Percentiles rank a stretch among this genome's conserved stretches.
phyloP scores from a whole-genome alignment of 2,797 vertebrate species.

The Alosa sapidissima region DNA sequence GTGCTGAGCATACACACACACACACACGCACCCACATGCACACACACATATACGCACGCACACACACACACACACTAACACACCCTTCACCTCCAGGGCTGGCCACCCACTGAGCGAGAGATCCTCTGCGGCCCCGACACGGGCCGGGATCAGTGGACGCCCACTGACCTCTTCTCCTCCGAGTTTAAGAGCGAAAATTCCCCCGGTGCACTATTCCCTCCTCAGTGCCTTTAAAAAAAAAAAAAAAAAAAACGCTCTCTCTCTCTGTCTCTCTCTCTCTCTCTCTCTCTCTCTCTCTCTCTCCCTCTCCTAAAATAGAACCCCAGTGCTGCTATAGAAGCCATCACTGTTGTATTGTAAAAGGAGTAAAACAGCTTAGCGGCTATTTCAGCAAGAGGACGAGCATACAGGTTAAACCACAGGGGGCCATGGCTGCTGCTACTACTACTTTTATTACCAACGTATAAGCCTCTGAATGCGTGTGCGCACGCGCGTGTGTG shows the following conservation, averaged over 20 bases:
- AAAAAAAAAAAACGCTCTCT: too few relatives aligned
- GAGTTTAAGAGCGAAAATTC: neutral
- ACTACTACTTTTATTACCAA: neutral
- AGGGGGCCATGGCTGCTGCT: neutral
- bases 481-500: neutral
- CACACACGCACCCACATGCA: neutral
- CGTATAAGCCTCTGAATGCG: neutral
- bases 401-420: neutral
- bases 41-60: neutral
- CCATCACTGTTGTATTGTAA: constrained; percentile 1
- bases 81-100: neutral
- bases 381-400: constrained; percentile 27
- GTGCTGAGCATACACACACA: neutral
- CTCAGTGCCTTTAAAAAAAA: neutral
- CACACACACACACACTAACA: neutral
- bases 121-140: neutral
- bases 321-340: neutral
- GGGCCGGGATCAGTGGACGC: constrained; percentile 18
- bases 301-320: neutral
- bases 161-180: neutral
- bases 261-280: neutral
- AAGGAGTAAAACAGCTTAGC: constrained; percentile 2
- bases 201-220: neutral
- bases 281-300: neutral
- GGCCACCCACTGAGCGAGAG: constrained; percentile 9